Evolutionary conservation across 2,113 vertebrate species (phyloP), one percentile per base, ranked within the genome.

Genomic region (Muscicapa adusta): DNA sequence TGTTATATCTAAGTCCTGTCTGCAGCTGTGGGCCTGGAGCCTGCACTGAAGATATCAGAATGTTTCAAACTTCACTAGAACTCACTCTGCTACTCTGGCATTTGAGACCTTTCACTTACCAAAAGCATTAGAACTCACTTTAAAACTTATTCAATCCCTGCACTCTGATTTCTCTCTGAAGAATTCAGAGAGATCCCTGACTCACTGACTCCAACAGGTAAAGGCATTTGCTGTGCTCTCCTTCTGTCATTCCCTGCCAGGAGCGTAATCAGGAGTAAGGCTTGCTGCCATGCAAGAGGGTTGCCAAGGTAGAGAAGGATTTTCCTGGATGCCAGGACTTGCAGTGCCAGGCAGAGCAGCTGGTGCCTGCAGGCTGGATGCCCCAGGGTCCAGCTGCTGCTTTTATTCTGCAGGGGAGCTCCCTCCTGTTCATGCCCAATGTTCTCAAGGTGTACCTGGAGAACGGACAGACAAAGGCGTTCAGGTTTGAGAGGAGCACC

Each of bases 381-480:
- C 38, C 48, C 11, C 8, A 31, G 38, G 22, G 56, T 43, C 61
- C 62, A 62, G 15, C 14, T 85, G 22, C 87, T 85, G 42, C 31
- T 97, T 96, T 56, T 97, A 71, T 98, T 85, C 94, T 91, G 38
- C 97, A 99, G 99, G 99, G 99, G 92, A 99, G 98, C 98, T 99
- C 99, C 96, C 98, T 99, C 96, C 98, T 99, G 88, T 99, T 99
- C 83, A 99, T 99, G 98, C 99, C 99, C 90, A 99, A 99, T 3
- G 98, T 99, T 71, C 98, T 99, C 91, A 99, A 99, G 97, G 98
- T 99, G 6, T 99, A 99, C 96, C 95, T 99, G 96, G 99, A 99
- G 97, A 99, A 99, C 3, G 99, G 99, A 80, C 99, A 99, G 97
- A 99, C 99, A 8, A 99, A 99, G 96, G 99, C 99, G 33, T 99